Percentiles rank a stretch among this genome's conserved stretches.
These are phyloP conservation scores for Plecotus auritus DNA, from an alignment of 2,113 vertebrate genomes.

Conservation along the genomic window DNA sequence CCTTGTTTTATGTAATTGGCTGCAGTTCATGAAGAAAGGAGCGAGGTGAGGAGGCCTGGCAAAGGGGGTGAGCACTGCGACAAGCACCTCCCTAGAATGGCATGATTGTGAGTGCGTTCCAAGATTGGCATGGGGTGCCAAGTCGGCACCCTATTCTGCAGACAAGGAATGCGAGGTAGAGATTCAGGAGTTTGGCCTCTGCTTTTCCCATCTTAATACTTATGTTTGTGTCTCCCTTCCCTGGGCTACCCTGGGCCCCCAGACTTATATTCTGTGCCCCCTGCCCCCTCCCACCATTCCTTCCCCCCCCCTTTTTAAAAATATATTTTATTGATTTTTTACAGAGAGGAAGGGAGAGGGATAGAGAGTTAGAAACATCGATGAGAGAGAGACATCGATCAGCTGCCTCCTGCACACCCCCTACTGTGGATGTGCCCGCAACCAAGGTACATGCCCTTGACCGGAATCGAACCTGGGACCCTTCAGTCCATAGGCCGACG, in stretches of 20 bases:
- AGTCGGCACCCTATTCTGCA: background rate
- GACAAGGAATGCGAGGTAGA: background rate
- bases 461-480: too few species aligned
- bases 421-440: too few species aligned
- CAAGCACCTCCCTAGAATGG: background rate
- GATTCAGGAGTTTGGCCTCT: background rate
- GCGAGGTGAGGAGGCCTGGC: background rate
- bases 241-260: background rate
- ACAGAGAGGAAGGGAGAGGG: too few species aligned
- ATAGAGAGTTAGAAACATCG: too few species aligned
- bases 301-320: too few species aligned
- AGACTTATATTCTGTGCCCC: too few species aligned
- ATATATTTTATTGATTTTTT: too few species aligned
- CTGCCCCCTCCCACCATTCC: rapidly evolving
- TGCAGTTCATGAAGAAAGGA: background rate
- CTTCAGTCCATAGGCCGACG: too few species aligned
- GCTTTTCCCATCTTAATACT: background rate
- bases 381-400: too few species aligned
- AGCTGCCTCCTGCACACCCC: too few species aligned
- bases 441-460: too few species aligned
- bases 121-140: background rate
- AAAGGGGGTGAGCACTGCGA: background rate
- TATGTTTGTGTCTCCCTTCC: background rate
- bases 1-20: background rate
- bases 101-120: background rate